A percentile compares a stretch with the other conserved stretches of the same genome.
Conservation (phyloP, 2,888 invertebrate species). For the Drosophila meridionalis region DNA sequence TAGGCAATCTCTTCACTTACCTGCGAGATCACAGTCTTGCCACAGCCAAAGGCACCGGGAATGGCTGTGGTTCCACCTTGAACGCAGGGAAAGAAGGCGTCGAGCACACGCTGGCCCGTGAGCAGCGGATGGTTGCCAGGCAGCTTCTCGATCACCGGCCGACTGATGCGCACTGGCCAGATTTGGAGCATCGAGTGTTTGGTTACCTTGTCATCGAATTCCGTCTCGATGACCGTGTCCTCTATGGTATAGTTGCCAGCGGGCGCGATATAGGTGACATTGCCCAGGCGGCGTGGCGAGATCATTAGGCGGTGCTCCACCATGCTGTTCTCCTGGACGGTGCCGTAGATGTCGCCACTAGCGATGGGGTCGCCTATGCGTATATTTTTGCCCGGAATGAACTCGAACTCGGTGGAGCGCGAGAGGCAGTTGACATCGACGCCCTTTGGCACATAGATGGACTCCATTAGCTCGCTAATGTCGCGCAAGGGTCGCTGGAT, state of each 20-base stretch:
- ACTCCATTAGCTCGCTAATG: slow-evolving; percentile 95
- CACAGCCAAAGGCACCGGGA: slow-evolving; percentile 99
- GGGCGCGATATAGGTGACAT: slow-evolving; percentile 96
- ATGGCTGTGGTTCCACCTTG: slow-evolving; percentile 99
- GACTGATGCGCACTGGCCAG: slow-evolving; percentile 99
- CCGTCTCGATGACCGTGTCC: slow-evolving; percentile 97
- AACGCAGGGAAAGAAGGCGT: slow-evolving; percentile 99
- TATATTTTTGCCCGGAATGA: slow-evolving; percentile 90
- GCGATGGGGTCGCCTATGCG: slow-evolving; percentile 97
- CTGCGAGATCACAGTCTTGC: slow-evolving; percentile 99
- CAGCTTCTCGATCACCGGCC: slow-evolving; percentile 98
- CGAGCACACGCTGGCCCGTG: slow-evolving; percentile 98
- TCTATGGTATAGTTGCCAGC: slow-evolving; percentile 96
- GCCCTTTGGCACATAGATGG: slow-evolving; percentile 99
- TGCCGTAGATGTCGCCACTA: slow-evolving; percentile 98
- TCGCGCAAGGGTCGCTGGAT: slow-evolving; percentile 99
- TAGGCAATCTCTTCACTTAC: slow-evolving; percentile 33
- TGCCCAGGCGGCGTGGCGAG: slow-evolving; percentile 96
- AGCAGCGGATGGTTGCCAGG: slow-evolving; percentile 99
- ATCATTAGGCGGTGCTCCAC: slow-evolving; percentile 98
- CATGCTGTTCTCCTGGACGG: slow-evolving; percentile 98
- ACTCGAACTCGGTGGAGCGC: slow-evolving; percentile 94
- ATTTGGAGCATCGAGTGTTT: slow-evolving; percentile 98
- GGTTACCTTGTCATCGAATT: slow-evolving; percentile 97
- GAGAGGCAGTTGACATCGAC: slow-evolving; percentile 96